phyloP scores from a whole-genome alignment of 2,888 invertebrate genomes.

The Ochropleura leucogaster region DNA sequence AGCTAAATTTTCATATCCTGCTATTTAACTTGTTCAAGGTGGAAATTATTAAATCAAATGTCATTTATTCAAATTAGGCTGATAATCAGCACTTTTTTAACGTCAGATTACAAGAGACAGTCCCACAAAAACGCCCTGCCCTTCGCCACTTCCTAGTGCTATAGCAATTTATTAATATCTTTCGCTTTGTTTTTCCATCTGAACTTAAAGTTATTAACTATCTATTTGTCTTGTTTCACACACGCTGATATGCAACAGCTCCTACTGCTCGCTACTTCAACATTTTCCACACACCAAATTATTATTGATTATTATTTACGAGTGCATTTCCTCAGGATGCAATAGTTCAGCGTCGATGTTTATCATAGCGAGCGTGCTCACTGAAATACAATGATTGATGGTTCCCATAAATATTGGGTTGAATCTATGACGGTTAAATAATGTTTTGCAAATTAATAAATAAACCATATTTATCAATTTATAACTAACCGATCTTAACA shows the following conservation, averaged over 20 bases:
- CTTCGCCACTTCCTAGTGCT: too few relatives aligned
- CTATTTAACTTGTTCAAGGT: too few relatives aligned
- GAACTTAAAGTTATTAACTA: too few relatives aligned
- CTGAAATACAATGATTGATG: slow-evolving; percentile 39
- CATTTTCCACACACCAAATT: slow-evolving; percentile 13
- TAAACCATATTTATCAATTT: neutral
- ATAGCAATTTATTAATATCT: too few relatives aligned
- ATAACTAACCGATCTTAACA: neutral
- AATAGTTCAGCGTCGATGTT: slow-evolving; percentile 38
- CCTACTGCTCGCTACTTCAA: neutral
- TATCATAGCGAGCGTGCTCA: slow-evolving; percentile 27
- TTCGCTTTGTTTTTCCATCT: too few relatives aligned
- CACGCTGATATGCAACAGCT: neutral
- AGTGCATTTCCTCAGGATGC: slow-evolving; percentile 51
- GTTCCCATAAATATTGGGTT: slow-evolving; percentile 1
- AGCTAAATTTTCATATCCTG: too few relatives aligned
- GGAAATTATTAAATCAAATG: too few relatives aligned
- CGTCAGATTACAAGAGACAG: too few relatives aligned
- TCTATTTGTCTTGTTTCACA: neutral
- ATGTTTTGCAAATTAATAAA: neutral
- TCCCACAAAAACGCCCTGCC: too few relatives aligned
- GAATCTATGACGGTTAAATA: neutral
- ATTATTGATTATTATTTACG: slow-evolving; percentile 41
- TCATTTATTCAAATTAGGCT: too few relatives aligned
- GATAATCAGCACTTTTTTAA: too few relatives aligned